Conservation (phyloP, 2,113 vertebrate species). For the Bubalus kerabau region DNA sequence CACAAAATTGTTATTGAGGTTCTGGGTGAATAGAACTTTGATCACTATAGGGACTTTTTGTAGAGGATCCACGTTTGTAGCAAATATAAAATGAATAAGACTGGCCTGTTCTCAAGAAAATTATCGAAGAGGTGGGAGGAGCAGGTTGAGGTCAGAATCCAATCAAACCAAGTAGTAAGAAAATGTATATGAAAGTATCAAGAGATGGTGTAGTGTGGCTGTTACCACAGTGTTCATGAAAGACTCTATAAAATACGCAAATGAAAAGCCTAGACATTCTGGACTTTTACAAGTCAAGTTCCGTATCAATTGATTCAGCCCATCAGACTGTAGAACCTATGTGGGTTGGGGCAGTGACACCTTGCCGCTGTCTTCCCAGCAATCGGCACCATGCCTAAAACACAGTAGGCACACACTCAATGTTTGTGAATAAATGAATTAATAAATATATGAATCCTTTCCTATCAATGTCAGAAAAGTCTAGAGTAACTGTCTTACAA, state of each 20-base stretch:
- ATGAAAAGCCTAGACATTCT: not conserved
- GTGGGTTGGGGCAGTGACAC: accelerated
- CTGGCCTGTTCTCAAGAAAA: not conserved
- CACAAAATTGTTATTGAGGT: not conserved
- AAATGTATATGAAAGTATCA: not conserved
- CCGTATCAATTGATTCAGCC: not conserved
- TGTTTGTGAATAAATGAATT: not conserved
- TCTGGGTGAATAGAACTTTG: not conserved
- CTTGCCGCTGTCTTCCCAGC: not conserved
- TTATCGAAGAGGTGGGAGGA: not conserved
- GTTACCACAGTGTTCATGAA: not conserved
- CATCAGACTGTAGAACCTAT: not conserved
- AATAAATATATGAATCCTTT: not conserved
- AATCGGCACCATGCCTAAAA: not conserved
- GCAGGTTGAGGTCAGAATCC: not conserved
- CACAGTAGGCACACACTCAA: not conserved
- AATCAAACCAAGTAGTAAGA: not conserved
- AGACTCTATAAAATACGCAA: not conserved
- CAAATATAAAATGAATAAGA: not conserved
- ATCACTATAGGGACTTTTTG: not conserved
- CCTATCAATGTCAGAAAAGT: not conserved
- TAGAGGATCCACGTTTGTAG: not conserved
- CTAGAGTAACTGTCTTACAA: not conserved
- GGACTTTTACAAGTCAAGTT: not conserved
- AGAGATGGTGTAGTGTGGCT: not conserved